Percentiles rank a stretch among this genome's conserved stretches.
These are phyloP conservation scores for Brachionus manjavacas DNA, from an alignment of 1,140 invertebrate genomes.

Conservation along the genomic window DNA sequence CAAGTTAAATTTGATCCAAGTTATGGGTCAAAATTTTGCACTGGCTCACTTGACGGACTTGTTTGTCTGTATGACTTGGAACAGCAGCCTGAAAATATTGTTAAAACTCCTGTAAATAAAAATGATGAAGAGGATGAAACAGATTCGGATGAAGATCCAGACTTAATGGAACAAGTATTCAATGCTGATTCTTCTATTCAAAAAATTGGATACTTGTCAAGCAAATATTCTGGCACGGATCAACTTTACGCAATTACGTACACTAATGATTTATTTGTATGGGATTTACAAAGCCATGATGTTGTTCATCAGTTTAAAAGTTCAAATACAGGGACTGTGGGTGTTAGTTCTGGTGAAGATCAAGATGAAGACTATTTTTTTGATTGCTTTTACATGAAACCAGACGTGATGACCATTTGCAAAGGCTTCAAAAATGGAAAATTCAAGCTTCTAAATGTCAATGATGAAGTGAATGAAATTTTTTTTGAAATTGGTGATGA, in stretches of 20 bases:
- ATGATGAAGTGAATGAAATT: not conserved
- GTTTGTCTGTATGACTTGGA: slow-evolving; percentile 37
- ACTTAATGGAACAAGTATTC: slow-evolving; percentile 10
- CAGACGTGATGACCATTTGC: not conserved
- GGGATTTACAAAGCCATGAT: slow-evolving; percentile 39
- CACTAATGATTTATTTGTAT: slow-evolving; percentile 34
- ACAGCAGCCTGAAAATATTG: not conserved
- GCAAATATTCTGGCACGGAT: not conserved
- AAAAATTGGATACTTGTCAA: slow-evolving; percentile 6
- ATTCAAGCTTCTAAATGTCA: not conserved
- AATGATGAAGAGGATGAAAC: not conserved
- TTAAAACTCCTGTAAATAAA: not conserved
- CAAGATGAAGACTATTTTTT: slow-evolving; percentile 25
- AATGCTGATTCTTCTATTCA: slow-evolving; percentile 27
- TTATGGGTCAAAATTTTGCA: not conserved
- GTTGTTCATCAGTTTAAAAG: not conserved
- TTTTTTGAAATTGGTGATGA: not conserved
- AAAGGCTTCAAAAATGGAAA: not conserved
- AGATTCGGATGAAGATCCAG: slow-evolving; percentile 13
- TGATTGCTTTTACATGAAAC: slow-evolving; percentile 1
- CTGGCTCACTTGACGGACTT: slow-evolving; percentile 35
- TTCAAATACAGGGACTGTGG: not conserved
- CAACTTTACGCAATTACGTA: slow-evolving; percentile 14
- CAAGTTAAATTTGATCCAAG: slow-evolving; percentile 29
- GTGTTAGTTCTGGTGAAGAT: not conserved